Base-by-base conservation (phyloP, 2,113 vertebrate genomes). In the Megaptera novaeangliae region DNA sequence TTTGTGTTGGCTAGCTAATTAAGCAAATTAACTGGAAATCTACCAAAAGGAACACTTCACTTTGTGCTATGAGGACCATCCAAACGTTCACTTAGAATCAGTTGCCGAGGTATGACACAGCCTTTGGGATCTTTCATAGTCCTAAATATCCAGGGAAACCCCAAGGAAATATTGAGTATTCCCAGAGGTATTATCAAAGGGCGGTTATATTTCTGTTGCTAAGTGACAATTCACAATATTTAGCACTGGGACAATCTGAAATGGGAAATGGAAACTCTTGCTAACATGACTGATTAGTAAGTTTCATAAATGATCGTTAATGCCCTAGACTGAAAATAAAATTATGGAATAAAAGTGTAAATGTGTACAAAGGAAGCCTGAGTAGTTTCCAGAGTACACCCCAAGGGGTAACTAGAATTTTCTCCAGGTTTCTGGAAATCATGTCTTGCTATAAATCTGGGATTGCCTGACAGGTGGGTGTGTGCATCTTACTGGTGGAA, bases 201-300 rank as follows among this genome's bases (percentile, higher is more conserved):
- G 23, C 36, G 1, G 7, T 34, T 69, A 69, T 34, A 31, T 39
- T 91, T 95, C 95, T 88, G 88, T 93, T 96, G 94, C 96, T 96
- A 66, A 74, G 36, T 81, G 69, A 92, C 68, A 44, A 77, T 25
- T 92, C 72, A 59, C 2, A 85, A 74, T 69, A 81, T 92, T 95
- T 96, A 92, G 71, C 66, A 52, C 39, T 20, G 41, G 20, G 34
- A n/a, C 39, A 95, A 39, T 5, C 23, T 63, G 49, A 68, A 66
- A 61, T 21, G 25, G 13, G 59, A 55, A 59, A 10, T n/a, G 29
- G 44, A 77, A 49, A 81, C 23, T 86, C 71, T 93, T 72, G 14
- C 29, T 80, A 72, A 95, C 31, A 55, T 49, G 63, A 59, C 34
- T 77, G 34, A 46, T 75, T 21, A 27, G 20, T 83, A 68, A 46